Conservation (phyloP, 2,888 invertebrate species). For the Nomada fucata region DNA sequence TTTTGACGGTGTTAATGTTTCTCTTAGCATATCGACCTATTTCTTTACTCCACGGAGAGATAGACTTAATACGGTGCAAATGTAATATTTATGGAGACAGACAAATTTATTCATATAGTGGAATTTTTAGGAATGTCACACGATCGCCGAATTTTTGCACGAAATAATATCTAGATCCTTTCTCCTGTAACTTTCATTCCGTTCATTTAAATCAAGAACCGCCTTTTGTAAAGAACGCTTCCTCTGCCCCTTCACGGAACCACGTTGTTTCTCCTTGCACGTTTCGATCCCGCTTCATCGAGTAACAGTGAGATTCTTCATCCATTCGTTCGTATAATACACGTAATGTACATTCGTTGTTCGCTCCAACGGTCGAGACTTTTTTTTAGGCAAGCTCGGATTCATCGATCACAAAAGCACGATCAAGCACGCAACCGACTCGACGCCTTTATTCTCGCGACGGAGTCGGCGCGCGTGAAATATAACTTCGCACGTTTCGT, state of each 20-base stretch:
- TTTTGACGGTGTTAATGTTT: no score
- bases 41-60: no score
- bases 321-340: conserved; percentile 21
- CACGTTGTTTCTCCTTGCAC: conserved; percentile 15
- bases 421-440: conserved; percentile 24
- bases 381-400: conserved; percentile 10
- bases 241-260: conserved; percentile 23
- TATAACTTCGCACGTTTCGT: conserved; percentile 32
- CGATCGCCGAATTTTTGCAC: no score
- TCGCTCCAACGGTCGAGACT: conserved; percentile 20
- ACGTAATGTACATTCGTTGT: conserved; percentile 26
- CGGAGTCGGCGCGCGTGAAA: conserved; percentile 20
- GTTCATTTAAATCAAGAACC: no score
- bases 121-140: no score
- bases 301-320: conserved; percentile 29
- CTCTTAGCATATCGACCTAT: no score
- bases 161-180: no score
- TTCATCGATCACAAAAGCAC: conserved; percentile 23
- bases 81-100: no score
- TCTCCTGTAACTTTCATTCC: no score
- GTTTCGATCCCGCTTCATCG: neutral
- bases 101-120: no score
- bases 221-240: neutral
- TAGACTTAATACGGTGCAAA: no score
- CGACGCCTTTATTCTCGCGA: conserved; percentile 13